Percentiles rank a stretch among this genome's conserved stretches.
Evolutionary conservation across 1,140 invertebrate species (phyloP).

Genomic region (Helicoverpa zea): DNA sequence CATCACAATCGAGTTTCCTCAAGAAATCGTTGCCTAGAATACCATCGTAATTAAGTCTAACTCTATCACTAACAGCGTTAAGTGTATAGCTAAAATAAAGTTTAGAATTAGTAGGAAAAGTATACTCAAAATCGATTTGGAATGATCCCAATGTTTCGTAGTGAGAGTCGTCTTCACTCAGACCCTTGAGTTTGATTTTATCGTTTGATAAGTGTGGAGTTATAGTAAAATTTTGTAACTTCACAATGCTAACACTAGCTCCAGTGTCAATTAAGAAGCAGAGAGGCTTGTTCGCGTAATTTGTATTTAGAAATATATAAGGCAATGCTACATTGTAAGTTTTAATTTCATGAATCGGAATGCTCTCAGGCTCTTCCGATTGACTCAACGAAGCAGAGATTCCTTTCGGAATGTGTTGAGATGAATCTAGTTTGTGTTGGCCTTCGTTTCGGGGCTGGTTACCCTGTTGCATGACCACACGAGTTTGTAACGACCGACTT

Average conservation of each 20-base stretch:
- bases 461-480: no score
- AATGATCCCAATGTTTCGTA: slow-evolving; percentile 4
- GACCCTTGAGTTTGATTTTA: neutral
- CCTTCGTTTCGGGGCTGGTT: neutral
- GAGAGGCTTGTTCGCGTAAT: neutral
- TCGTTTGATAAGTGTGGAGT: neutral
- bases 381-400: neutral
- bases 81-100: slow-evolving; percentile 11
- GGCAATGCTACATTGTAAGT: neutral
- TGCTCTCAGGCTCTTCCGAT: neutral
- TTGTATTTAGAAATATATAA: slow-evolving; percentile 1
- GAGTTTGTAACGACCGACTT: no score
- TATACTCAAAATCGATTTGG: neutral
- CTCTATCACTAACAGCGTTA: neutral
- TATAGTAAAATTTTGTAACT: neutral
- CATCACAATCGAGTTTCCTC: neutral
- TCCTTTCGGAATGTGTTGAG: neutral
- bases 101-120: neutral
- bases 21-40: neutral
- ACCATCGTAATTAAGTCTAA: neutral
- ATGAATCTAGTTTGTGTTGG: neutral
- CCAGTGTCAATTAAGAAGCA: neutral
- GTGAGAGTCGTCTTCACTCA: no score
- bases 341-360: slow-evolving; percentile 9
- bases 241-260: slow-evolving; percentile 11